A percentile compares a stretch with the other conserved stretches of the same genome.
These are phyloP conservation scores for Thalassarche chlororhynchos DNA, from an alignment of 2,113 vertebrate species.

Conservation along the genomic window DNA sequence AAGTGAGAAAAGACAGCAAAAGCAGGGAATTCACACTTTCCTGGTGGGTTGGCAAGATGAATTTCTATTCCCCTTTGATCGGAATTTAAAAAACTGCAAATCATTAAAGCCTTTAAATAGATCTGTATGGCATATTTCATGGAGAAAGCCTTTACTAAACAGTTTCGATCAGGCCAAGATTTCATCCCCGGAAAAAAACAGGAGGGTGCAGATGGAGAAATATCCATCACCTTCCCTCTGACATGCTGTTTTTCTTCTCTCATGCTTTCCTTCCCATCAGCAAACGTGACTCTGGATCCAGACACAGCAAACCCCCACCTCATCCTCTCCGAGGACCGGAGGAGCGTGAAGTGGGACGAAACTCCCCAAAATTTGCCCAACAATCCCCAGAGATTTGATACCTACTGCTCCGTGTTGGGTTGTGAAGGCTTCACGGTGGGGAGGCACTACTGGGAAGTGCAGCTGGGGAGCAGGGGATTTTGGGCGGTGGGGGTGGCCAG, in stretches of 20 bases:
- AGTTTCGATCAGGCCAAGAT: background rate
- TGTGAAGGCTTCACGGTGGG: background rate
- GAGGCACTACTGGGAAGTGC: background rate
- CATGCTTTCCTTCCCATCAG: background rate
- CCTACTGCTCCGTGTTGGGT: background rate
- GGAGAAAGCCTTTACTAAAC: background rate
- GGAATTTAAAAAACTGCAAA: background rate
- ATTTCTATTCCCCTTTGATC: background rate
- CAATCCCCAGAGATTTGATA: background rate
- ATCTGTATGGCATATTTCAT: background rate
- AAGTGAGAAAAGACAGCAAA: background rate
- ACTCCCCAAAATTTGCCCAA: background rate
- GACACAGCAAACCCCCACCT: background rate
- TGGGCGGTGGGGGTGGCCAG: background rate
- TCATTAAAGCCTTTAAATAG: background rate
- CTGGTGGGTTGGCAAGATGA: background rate
- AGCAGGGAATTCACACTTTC: background rate
- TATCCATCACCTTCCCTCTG: background rate
- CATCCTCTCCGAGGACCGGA: background rate
- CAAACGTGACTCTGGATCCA: background rate
- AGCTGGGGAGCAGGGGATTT: background rate
- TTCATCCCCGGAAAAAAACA: background rate
- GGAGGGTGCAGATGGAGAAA: background rate
- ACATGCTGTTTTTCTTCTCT: background rate
- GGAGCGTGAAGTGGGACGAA: background rate